Percentiles rank a stretch among this genome's conserved stretches.
Conservation (phyloP, 1,140 invertebrate species). For the Oedothorax gibbosus region DNA sequence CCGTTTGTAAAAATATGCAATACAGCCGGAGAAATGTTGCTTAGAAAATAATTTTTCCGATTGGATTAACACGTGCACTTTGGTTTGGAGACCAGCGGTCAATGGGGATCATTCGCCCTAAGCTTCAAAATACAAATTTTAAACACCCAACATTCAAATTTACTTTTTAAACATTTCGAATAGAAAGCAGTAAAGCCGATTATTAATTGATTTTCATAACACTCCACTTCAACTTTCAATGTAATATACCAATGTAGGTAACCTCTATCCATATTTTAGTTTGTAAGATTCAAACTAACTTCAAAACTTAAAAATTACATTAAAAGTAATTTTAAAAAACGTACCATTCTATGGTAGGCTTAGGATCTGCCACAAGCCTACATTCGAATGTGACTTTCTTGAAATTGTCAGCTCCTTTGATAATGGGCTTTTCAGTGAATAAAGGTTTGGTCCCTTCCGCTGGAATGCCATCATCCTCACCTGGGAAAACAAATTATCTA, state of each 20-base stretch:
- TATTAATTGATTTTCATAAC: not conserved
- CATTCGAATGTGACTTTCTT: slow-evolving; percentile 94
- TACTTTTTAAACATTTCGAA: no score
- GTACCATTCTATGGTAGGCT: slow-evolving; percentile 91
- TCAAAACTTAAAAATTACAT: slow-evolving; percentile 8
- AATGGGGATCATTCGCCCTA: no score
- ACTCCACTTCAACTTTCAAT: not conserved
- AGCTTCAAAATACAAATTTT: no score
- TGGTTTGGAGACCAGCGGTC: no score
- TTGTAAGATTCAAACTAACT: no score
- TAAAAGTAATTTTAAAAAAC: not conserved
- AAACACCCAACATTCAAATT: no score
- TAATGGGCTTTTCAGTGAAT: slow-evolving; percentile 95
- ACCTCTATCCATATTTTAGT: not conserved
- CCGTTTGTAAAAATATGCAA: no score
- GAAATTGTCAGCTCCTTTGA: slow-evolving; percentile 93
- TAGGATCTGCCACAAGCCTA: slow-evolving; percentile 93
- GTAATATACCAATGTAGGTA: not conserved
- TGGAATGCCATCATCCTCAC: slow-evolving; percentile 90
- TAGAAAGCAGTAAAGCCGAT: no score
- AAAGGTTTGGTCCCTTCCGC: slow-evolving; percentile 92
- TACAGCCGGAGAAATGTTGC: no score
- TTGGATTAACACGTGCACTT: no score
- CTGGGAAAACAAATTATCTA: slow-evolving; percentile 70
- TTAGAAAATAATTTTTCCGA: no score